phyloP scores from a whole-genome alignment of 2,888 invertebrate genomes.

The Caenorhabditis virilis region DNA sequence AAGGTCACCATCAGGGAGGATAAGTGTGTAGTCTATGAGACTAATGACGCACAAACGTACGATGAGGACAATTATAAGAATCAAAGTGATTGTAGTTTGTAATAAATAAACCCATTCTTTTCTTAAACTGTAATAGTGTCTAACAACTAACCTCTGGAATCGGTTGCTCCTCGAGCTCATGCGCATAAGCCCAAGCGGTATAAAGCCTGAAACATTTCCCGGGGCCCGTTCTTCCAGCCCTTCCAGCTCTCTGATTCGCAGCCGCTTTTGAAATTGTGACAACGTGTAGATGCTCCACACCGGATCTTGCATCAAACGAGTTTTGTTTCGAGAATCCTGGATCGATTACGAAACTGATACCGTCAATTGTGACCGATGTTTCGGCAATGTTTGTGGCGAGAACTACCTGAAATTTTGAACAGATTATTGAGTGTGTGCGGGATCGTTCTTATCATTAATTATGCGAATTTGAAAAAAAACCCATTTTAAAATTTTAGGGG shows the following conservation, averaged over 20 bases:
- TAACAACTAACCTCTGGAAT: constrained; percentile 88
- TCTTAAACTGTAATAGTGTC: neutral
- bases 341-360: constrained; percentile 97
- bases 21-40: no score
- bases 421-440: neutral
- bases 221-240: constrained; percentile 95
- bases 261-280: constrained; percentile 96
- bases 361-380: constrained; percentile 97
- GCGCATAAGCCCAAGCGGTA: constrained; percentile 97
- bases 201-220: constrained; percentile 98
- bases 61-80: no score
- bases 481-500: no score
- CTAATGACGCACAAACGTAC: no score
- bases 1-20: no score
- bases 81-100: no score
- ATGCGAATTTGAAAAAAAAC: no score
- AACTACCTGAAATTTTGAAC: constrained; percentile 78
- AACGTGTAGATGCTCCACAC: constrained; percentile 96
- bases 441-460: neutral
- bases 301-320: constrained; percentile 93
- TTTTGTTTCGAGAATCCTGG: constrained; percentile 99
- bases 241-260: constrained; percentile 93
- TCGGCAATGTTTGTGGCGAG: constrained; percentile 98
- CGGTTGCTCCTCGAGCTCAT: constrained; percentile 96
- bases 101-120: constrained; percentile 7